Evolutionary conservation across 2,888 invertebrate species (phyloP).

Genomic region (Nomada ruficornis): DNA sequence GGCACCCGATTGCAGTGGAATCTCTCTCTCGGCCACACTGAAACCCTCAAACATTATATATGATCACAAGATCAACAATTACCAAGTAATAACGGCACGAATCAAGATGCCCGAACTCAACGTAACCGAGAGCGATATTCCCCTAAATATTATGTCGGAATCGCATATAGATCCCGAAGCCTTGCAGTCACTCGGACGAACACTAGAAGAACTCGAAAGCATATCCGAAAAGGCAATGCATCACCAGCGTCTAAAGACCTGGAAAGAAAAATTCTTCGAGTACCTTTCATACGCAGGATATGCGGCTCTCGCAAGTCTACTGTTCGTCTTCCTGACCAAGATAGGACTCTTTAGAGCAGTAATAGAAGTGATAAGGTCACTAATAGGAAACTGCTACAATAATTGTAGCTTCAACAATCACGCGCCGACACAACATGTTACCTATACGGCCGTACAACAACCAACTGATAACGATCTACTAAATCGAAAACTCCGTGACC

Average conservation of each 20-base stretch:
- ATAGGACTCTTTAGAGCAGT: slow-evolving; percentile 19
- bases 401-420: slow-evolving; percentile 19
- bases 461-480: neutral
- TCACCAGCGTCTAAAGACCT: slow-evolving; percentile 14
- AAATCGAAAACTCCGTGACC: neutral
- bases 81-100: neutral
- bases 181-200: slow-evolving; percentile 18
- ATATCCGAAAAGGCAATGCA: slow-evolving; percentile 6
- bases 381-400: slow-evolving; percentile 20
- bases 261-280: slow-evolving; percentile 21
- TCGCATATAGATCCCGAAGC: neutral
- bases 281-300: slow-evolving; percentile 19
- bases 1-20: slow-evolving; percentile 13
- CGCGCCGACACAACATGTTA: slow-evolving; percentile 22
- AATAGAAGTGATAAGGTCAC: neutral
- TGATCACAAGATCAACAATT: neutral
- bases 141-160: slow-evolving; percentile 2
- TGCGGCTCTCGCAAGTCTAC: neutral
- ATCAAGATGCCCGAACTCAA: neutral
- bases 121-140: slow-evolving; percentile 17
- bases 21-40: slow-evolving; percentile 21
- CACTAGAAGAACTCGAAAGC: slow-evolving; percentile 17
- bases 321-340: slow-evolving; percentile 11
- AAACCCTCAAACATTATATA: slow-evolving; percentile 10
- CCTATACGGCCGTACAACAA: neutral